Percentiles rank a stretch among this genome's conserved stretches.
Conservation (phyloP, 1,140 invertebrate genomes). For the Eufriesea mexicana region DNA sequence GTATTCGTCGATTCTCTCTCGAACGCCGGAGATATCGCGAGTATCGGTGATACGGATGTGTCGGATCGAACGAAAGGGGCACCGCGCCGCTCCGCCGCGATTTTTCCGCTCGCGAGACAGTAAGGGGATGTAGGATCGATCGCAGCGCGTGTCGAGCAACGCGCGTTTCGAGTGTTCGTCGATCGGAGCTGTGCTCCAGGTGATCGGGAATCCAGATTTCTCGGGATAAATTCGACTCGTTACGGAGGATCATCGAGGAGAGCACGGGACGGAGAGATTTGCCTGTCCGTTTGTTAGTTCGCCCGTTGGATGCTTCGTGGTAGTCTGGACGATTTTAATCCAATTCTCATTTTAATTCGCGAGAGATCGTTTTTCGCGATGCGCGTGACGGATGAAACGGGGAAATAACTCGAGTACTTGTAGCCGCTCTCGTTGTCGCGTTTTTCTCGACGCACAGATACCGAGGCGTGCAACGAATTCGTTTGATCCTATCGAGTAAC, state of each 20-base stretch:
- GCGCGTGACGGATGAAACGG: conserved; percentile 50
- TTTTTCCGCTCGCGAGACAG: too few species aligned
- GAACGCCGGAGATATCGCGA: too few species aligned
- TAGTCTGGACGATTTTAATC: conserved; percentile 46
- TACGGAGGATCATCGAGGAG: conserved; percentile 22
- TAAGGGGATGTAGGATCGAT: background rate
- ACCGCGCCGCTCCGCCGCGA: too few species aligned
- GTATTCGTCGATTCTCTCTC: too few species aligned
- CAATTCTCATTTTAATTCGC: conserved; percentile 56
- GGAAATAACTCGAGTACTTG: conserved; percentile 53
- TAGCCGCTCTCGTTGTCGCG: background rate
- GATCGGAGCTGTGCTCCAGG: background rate
- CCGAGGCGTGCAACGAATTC: background rate
- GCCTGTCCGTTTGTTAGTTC: conserved; percentile 4
- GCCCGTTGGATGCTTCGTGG: conserved; percentile 1
- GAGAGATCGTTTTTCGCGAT: conserved; percentile 50
- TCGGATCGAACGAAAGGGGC: too few species aligned
- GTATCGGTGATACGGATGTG: too few species aligned
- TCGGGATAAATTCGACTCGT: conserved; percentile 5
- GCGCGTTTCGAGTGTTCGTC: background rate
- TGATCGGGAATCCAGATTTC: background rate
- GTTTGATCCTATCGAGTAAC: background rate
- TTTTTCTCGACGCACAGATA: background rate
- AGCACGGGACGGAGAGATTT: conserved; percentile 5
- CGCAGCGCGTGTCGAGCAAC: background rate